Percentiles rank a stretch among this genome's conserved stretches.
Evolutionary conservation across 2,113 vertebrate genomes (phyloP).

Genomic region (Hippocampus barbouri): DNA sequence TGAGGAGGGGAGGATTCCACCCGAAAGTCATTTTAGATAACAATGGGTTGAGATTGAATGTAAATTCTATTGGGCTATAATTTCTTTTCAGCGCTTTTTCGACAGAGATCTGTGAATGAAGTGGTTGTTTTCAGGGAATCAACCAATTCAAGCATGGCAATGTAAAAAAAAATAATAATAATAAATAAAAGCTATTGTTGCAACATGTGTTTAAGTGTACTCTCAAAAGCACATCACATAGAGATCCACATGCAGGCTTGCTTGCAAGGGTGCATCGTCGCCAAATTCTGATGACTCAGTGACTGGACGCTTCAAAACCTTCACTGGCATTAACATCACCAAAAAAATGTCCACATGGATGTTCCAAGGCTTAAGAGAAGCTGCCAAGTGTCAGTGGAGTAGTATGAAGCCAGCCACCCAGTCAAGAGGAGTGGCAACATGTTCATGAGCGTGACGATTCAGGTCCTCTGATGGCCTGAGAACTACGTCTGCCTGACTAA

Average conservation of each 20-base stretch:
- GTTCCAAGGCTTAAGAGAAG: neutral
- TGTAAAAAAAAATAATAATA: neutral
- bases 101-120: neutral
- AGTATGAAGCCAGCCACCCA: neutral
- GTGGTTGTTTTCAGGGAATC: neutral
- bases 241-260: neutral
- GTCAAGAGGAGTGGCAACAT: neutral
- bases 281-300: neutral
- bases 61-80: constrained; percentile 11
- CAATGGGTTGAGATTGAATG: constrained; percentile 19
- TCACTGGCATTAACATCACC: neutral
- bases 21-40: constrained; percentile 51
- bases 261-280: neutral
- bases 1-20: constrained; percentile 44
- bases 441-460: neutral
- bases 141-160: neutral
- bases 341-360: neutral
- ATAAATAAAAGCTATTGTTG: neutral
- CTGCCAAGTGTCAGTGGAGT: neutral
- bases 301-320: neutral
- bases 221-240: neutral
- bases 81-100: no score
- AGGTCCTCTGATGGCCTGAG: neutral
- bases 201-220: neutral
- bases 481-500: neutral